Evolutionary conservation across 1,140 invertebrate genomes (phyloP), one percentile per base, ranked within the genome.

Genomic region (Leptinotarsa defecta): DNA sequence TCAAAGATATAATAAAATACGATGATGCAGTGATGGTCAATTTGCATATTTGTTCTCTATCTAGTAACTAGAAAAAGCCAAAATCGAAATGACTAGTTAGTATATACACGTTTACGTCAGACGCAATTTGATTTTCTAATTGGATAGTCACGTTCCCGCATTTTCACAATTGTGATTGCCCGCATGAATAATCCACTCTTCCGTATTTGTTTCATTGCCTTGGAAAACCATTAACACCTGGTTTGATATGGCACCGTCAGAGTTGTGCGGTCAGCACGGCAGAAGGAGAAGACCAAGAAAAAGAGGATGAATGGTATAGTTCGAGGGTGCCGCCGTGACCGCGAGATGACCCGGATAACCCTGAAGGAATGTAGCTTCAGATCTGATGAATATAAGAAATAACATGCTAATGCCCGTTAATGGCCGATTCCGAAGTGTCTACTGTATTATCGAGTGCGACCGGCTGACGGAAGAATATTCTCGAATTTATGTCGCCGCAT

Each of bases 351-450:
- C 75, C 48, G 61, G 63, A 76, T 76, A 76, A 48, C 71, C 27
- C 62, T 4, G 27, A 15, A 57, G 75, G 75, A 76, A 76, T 76
- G 75, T 73, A 71, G 75, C 69, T 68, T 71, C 70, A 73, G 70
- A 76, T 76, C 75, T 76, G 71, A 76, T 73, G 75, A 76, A 73
- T 76, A 68, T 73, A 76, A 71, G 65, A 67, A 76, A 72, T 72
- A 73, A 73, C 75, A 76, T 73, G 75, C 70, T 76, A 76, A 76
- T 73, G 70, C 34, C 48, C 64, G 49, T 76, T 76, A 76, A 76
- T 76, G 52, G 70, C 43, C 48, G 69, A 49, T 52, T 71, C 52
- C 27, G 43, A 57, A 76, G 62, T 64, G 68, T 64, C 68, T 49
- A n/a, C 68, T 67, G 69, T 62, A 48, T 71, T 72, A 71, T 71